A percentile compares a stretch with the other conserved stretches of the same genome.
These are phyloP conservation scores for Helostoma temminkii DNA, from an alignment of 2,797 vertebrate species.

Conservation along the genomic window DNA sequence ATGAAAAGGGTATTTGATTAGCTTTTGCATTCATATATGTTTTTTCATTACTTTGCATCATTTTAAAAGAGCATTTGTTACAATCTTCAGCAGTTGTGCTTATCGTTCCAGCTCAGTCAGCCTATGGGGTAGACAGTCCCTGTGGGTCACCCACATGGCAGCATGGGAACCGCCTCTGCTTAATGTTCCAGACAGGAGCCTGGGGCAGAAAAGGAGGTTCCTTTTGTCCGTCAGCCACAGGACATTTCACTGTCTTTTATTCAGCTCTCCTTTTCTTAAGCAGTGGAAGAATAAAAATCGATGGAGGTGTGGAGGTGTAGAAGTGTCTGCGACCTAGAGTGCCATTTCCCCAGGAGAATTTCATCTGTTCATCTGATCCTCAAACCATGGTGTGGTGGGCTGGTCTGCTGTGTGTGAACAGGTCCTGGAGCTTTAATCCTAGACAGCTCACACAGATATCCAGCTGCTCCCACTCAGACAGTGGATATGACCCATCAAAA, in stretches of 20 bases:
- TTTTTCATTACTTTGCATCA: slow-evolving; percentile 21
- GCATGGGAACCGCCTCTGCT: slow-evolving; percentile 68
- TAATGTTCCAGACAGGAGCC: slow-evolving; percentile 78
- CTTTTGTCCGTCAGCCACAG: slow-evolving; percentile 71
- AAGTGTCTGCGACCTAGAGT: slow-evolving; percentile 47
- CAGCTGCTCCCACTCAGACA: slow-evolving; percentile 66
- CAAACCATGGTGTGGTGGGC: slow-evolving; percentile 32
- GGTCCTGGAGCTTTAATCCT: slow-evolving; percentile 67
- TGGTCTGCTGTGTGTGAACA: slow-evolving; percentile 47
- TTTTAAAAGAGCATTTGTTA: slow-evolving; percentile 42
- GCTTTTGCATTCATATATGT: slow-evolving; percentile 2
- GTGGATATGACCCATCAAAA: slow-evolving; percentile 26
- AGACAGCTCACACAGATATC: slow-evolving; percentile 57
- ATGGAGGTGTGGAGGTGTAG: slow-evolving; percentile 60
- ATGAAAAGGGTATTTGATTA: slow-evolving; percentile 15
- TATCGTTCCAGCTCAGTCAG: slow-evolving; percentile 57
- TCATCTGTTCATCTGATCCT: slow-evolving; percentile 71
- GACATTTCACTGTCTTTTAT: slow-evolving; percentile 67
- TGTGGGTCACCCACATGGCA: slow-evolving; percentile 60
- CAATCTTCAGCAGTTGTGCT: slow-evolving; percentile 30
- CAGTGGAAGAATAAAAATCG: slow-evolving; percentile 58
- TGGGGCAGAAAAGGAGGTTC: slow-evolving; percentile 68
- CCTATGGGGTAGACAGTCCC: slow-evolving; percentile 53
- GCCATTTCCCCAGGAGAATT: slow-evolving; percentile 60
- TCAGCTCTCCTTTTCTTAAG: slow-evolving; percentile 48